Evolutionary conservation across 2,797 vertebrate genomes (phyloP).

Genomic region (Micrastur ruficollis): DNA sequence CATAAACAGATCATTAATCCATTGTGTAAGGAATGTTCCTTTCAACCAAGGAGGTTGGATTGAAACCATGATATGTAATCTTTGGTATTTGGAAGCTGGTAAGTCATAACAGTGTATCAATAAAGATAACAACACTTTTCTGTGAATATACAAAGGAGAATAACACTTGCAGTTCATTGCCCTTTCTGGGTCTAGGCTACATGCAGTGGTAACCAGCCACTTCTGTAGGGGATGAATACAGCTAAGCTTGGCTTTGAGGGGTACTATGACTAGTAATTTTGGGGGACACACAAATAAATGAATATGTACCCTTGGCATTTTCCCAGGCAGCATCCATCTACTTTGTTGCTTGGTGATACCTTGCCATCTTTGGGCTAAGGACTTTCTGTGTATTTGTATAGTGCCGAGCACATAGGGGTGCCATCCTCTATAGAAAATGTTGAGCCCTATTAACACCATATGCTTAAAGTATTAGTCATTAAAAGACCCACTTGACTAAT

Average conservation of each 20-base stretch:
- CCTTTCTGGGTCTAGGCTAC: neutral
- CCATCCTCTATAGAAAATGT: neutral
- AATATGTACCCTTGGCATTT: neutral
- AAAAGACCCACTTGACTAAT: neutral
- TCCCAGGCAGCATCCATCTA: neutral
- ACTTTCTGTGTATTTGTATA: neutral
- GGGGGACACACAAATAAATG: neutral
- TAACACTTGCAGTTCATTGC: neutral
- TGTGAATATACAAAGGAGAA: neutral
- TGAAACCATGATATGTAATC: slow-evolving; percentile 15
- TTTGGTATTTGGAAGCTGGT: slow-evolving; percentile 34
- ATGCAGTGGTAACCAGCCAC: neutral
- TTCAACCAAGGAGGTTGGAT: slow-evolving; percentile 6
- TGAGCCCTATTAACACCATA: neutral
- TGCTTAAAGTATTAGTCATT: neutral
- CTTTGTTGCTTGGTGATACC: neutral
- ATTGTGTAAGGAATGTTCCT: slow-evolving; percentile 7
- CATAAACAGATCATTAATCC: slow-evolving; percentile 13
- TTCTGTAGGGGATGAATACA: neutral
- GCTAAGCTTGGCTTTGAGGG: neutral
- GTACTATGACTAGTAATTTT: neutral
- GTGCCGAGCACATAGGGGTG: neutral
- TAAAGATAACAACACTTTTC: slow-evolving; percentile 14
- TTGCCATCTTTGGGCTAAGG: neutral
- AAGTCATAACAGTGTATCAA: slow-evolving; percentile 3